These are phyloP conservation scores for Malurus elegans DNA, from an alignment of 2,113 vertebrate species.

Conservation along the genomic window DNA sequence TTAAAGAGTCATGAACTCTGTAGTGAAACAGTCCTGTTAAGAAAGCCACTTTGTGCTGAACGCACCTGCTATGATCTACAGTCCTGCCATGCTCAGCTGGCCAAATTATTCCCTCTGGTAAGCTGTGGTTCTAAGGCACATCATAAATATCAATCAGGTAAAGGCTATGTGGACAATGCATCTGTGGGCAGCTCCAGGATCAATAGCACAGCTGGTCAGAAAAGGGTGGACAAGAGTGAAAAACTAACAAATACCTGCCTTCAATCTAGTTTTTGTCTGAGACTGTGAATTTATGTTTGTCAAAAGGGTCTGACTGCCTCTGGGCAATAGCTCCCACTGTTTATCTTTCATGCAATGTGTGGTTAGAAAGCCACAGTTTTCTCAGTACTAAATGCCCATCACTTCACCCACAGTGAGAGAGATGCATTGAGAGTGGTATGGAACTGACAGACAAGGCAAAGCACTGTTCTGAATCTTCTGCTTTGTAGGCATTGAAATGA, in stretches of 20 bases:
- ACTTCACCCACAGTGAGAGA: neutral
- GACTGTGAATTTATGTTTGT: neutral
- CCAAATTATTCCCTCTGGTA: neutral
- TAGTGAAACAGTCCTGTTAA: neutral
- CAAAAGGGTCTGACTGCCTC: neutral
- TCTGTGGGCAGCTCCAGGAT: neutral
- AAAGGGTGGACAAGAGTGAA: neutral
- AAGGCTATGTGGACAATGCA: neutral
- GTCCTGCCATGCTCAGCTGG: neutral
- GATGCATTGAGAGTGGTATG: neutral
- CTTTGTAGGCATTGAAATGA: neutral
- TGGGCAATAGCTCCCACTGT: neutral
- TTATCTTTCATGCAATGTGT: neutral
- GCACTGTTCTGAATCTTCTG: neutral
- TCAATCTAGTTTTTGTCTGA: neutral
- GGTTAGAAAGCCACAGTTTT: neutral
- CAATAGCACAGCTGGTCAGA: neutral
- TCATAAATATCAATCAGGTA: neutral
- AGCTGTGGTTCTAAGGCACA: neutral
- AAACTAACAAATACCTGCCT: constrained; percentile 8
- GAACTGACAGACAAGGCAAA: neutral
- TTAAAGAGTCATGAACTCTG: neutral
- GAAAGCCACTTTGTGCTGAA: neutral
- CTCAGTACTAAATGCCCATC: neutral
- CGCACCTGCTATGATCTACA: neutral